phyloP scores from a whole-genome alignment of 1,140 invertebrate species.

The Sycophila sp. region DNA sequence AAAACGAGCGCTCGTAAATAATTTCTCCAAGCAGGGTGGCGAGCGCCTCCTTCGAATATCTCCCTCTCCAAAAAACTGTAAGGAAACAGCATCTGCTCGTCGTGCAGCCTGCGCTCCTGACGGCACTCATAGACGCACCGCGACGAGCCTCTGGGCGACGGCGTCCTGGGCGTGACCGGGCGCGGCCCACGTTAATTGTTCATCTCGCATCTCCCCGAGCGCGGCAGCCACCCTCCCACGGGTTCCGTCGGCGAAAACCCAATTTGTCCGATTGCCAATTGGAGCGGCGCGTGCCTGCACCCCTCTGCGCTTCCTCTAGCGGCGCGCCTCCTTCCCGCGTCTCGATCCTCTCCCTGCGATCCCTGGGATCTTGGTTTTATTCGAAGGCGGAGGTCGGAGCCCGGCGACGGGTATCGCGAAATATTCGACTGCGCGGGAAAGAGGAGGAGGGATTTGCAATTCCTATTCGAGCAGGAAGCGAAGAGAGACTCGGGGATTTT shows the following conservation, averaged over 20 bases:
- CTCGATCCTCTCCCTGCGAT: neutral
- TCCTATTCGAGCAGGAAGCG: constrained; percentile 13
- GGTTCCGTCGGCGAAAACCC: constrained; percentile 49
- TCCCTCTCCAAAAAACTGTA: neutral
- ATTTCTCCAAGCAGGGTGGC: constrained; percentile 15
- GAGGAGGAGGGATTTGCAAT: constrained; percentile 25
- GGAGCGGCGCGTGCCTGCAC: constrained; percentile 35
- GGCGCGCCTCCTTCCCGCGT: neutral
- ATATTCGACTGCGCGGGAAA: neutral
- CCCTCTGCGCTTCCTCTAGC: constrained; percentile 19
- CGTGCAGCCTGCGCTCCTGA: neutral
- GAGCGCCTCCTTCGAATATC: neutral
- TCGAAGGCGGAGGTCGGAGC: neutral
- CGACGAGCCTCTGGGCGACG: constrained; percentile 47
- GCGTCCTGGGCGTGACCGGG: constrained; percentile 58
- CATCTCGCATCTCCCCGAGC: constrained; percentile 57
- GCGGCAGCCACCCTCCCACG: constrained; percentile 40
- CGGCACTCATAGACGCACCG: neutral
- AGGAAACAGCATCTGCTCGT: constrained; percentile 6
- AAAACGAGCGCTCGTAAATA: constrained; percentile 25
- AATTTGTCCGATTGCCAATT: constrained; percentile 64
- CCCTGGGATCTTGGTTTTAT: constrained; percentile 3
- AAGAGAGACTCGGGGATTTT: constrained; percentile 18
- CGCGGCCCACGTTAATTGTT: constrained; percentile 63
- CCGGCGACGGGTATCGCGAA: neutral